These are phyloP conservation scores for Melinaea marsaeus DNA, from an alignment of 2,888 invertebrate genomes.

Conservation along the genomic window DNA sequence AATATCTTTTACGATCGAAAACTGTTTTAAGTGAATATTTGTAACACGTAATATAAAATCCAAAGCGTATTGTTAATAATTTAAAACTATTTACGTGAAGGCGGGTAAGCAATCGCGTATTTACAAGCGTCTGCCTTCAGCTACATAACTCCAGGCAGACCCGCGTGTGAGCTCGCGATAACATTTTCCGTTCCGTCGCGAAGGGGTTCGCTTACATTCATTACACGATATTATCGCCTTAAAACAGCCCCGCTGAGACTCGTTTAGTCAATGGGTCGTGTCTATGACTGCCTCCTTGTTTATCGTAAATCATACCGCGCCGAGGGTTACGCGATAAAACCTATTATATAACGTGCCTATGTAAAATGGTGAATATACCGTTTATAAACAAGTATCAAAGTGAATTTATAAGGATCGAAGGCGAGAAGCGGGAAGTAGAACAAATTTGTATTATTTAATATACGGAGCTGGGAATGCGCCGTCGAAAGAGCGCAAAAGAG, in stretches of 20 bases:
- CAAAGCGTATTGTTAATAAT: not conserved
- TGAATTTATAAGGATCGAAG: not conserved
- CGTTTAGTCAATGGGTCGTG: slow-evolving; percentile 60
- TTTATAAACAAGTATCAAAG: not conserved
- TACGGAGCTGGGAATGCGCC: slow-evolving; percentile 71
- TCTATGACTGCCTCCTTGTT: slow-evolving; percentile 43
- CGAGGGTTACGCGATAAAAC: no score
- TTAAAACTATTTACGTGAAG: slow-evolving; percentile 13
- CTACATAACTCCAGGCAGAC: slow-evolving; percentile 22
- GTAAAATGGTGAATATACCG: no score
- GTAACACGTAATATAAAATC: no score
- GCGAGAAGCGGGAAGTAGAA: slow-evolving; percentile 32
- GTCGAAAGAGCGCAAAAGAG: slow-evolving; percentile 73
- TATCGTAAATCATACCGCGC: slow-evolving; percentile 27
- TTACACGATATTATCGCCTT: slow-evolving; percentile 70
- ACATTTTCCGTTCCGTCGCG: slow-evolving; percentile 55
- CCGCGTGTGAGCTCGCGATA: slow-evolving; percentile 65
- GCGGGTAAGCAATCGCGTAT: slow-evolving; percentile 21
- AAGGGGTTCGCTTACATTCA: slow-evolving; percentile 62
- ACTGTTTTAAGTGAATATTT: no score
- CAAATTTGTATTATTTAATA: slow-evolving; percentile 72
- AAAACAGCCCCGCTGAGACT: slow-evolving; percentile 63
- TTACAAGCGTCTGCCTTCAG: slow-evolving; percentile 25
- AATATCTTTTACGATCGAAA: no score
- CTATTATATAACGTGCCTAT: not conserved